Conservation (phyloP, 2,888 invertebrate genomes). For the Argyresthia albistria region DNA sequence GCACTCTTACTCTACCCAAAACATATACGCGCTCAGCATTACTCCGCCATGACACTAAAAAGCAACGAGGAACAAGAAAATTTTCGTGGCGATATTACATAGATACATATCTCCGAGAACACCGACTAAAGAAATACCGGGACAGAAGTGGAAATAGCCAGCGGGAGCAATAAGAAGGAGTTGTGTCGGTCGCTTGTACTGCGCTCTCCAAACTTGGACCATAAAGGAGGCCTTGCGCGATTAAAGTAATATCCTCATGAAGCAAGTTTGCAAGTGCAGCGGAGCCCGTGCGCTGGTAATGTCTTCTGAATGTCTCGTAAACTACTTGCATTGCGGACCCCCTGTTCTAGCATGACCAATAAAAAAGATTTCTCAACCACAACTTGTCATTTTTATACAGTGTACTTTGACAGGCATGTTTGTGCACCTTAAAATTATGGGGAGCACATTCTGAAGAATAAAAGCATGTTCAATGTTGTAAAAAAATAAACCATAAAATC, state of each 20-base stretch:
- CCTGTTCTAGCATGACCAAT: conserved; percentile 12
- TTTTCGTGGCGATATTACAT: neutral
- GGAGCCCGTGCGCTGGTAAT: conserved; percentile 25
- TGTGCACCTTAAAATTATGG: too few species aligned
- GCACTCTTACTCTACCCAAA: too few species aligned
- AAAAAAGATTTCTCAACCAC: too few species aligned
- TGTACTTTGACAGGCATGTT: too few species aligned
- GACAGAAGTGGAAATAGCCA: conserved; percentile 21
- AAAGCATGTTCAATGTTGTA: too few species aligned
- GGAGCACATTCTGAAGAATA: too few species aligned
- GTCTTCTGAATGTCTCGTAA: conserved; percentile 25
- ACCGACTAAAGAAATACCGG: conserved; percentile 19
- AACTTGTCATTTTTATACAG: too few species aligned
- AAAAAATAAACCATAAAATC: too few species aligned
- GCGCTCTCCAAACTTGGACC: conserved; percentile 34
- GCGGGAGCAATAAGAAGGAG: conserved; percentile 34
- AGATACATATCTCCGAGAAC: neutral
- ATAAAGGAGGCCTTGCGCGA: conserved; percentile 44
- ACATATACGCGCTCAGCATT: too few species aligned
- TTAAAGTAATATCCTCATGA: conserved; percentile 44
- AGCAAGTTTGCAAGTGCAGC: conserved; percentile 24
- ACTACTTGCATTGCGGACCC: conserved; percentile 25
- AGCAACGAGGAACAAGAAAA: too few species aligned
- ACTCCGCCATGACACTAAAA: too few species aligned
- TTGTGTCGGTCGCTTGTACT: conserved; percentile 15